Percentiles rank a stretch among this genome's conserved stretches.
Conservation (phyloP, 2,888 invertebrate genomes). For the Hirtodrosophila confusa region DNA sequence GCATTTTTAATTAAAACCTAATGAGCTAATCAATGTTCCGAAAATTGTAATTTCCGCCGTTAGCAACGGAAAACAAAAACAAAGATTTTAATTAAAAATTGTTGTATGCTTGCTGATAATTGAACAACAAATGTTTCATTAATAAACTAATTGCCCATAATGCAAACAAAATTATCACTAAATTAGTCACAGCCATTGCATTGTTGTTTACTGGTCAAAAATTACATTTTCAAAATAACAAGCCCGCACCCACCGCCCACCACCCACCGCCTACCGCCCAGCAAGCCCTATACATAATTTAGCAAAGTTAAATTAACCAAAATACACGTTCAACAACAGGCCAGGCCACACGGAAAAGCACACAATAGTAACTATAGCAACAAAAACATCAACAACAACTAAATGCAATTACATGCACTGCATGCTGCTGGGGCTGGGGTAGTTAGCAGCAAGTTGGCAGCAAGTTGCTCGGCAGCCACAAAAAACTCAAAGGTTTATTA, state of each 20-base stretch:
- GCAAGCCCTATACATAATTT: conserved; percentile 69
- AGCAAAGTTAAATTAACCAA: conserved; percentile 81
- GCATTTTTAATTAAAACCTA: conserved; percentile 67
- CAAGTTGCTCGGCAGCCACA: conserved; percentile 62
- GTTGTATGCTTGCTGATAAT: conserved; percentile 53
- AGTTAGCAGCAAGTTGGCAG: conserved; percentile 41
- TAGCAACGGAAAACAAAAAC: conserved; percentile 1
- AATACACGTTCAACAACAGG: conserved; percentile 71
- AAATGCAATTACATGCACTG: conserved; percentile 76
- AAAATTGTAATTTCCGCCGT: conserved; percentile 62
- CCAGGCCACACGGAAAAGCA: conserved; percentile 54
- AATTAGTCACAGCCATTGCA: conserved; percentile 67
- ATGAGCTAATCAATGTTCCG: conserved; percentile 68
- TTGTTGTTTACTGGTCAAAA: conserved; percentile 53
- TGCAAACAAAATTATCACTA: conserved; percentile 73
- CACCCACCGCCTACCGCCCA: conserved; percentile 8
- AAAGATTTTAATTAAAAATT: conserved; percentile 70
- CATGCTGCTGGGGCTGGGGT: conserved; percentile 60
- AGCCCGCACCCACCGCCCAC: conserved; percentile 12
- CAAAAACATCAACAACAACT: conserved; percentile 33
- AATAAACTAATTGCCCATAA: conserved; percentile 78
- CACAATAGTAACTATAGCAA: conserved; percentile 25
- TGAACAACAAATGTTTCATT: conserved; percentile 74
- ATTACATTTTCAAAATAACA: conserved; percentile 63
- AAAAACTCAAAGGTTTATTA: conserved; percentile 80